Percentiles rank a stretch among this genome's conserved stretches.
Conservation (phyloP, 2,888 invertebrate species). For the Pediacus dermestoides region DNA sequence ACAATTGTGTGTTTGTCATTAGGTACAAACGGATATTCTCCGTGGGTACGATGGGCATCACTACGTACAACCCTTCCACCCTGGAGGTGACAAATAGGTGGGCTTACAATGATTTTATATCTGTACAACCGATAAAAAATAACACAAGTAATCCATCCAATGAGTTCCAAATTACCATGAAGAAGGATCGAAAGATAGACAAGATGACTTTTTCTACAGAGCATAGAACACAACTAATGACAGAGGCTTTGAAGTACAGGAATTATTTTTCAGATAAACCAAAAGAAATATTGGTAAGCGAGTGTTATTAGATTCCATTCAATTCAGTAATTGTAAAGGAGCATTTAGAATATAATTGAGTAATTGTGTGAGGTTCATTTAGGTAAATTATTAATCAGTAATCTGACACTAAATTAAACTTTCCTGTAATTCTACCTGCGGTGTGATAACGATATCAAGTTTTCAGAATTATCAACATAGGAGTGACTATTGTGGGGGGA, state of each 20-base stretch:
- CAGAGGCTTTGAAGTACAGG: constrained; percentile 81
- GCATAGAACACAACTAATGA: constrained; percentile 86
- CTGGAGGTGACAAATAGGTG: constrained; percentile 93
- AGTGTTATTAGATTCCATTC: constrained; percentile 8
- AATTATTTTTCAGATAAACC: constrained; percentile 77
- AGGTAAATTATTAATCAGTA: too few species aligned
- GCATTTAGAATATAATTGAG: too few species aligned
- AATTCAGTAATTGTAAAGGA: too few species aligned
- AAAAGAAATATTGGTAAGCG: constrained; percentile 70
- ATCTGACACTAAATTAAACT: too few species aligned
- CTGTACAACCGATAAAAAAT: constrained; percentile 44
- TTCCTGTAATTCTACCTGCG: too few species aligned
- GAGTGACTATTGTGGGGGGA: too few species aligned
- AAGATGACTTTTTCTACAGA: constrained; percentile 96
- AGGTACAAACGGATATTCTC: constrained; percentile 97
- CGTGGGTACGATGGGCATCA: constrained; percentile 90
- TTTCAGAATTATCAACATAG: too few species aligned
- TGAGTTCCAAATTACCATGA: constrained; percentile 80
- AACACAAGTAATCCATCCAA: constrained; percentile 55
- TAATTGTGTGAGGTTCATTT: too few species aligned
- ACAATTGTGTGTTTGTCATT: constrained; percentile 25
- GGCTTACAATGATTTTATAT: constrained; percentile 55
- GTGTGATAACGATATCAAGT: too few species aligned
- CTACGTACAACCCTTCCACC: constrained; percentile 92
- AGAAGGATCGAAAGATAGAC: constrained; percentile 87